These are phyloP conservation scores for Lepidothrix coronata DNA, from an alignment of 2,113 vertebrate genomes.

Conservation along the genomic window DNA sequence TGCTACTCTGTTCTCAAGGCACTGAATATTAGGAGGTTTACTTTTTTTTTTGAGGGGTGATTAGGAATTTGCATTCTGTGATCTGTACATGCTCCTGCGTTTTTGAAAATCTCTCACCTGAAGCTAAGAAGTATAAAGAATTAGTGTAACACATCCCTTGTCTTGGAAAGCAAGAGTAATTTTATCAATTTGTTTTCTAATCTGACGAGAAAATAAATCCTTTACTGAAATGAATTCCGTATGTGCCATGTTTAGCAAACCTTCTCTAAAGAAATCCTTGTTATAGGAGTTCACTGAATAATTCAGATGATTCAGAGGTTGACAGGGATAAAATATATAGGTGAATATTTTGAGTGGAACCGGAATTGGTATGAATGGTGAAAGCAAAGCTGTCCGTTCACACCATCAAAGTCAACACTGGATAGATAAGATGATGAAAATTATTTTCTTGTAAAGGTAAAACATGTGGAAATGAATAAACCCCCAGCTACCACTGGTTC, in stretches of 20 bases:
- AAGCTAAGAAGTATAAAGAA: neutral
- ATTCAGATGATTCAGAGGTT: neutral
- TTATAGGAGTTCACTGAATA: neutral
- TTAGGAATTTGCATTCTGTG: neutral
- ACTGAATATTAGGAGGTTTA: neutral
- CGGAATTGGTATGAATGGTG: neutral
- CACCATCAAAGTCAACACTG: neutral
- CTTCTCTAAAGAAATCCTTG: neutral
- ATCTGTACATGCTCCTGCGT: neutral
- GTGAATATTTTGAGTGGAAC: neutral
- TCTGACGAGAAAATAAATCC: neutral
- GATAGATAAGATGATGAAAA: neutral
- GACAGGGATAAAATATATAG: neutral
- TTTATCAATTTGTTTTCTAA: neutral
- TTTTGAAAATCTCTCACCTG: neutral
- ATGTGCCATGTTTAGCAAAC: neutral
- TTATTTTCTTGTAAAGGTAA: neutral
- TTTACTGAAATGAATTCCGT: neutral
- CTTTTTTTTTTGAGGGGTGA: neutral
- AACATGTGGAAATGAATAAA: neutral
- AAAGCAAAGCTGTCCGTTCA: neutral
- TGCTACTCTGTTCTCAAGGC: neutral
- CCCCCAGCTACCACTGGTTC: fast-evolving
- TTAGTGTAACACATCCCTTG: neutral
- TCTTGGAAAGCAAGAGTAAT: neutral